Base-by-base conservation (phyloP, 2,797 vertebrate genomes). In the Sphenopsis melanotis region DNA sequence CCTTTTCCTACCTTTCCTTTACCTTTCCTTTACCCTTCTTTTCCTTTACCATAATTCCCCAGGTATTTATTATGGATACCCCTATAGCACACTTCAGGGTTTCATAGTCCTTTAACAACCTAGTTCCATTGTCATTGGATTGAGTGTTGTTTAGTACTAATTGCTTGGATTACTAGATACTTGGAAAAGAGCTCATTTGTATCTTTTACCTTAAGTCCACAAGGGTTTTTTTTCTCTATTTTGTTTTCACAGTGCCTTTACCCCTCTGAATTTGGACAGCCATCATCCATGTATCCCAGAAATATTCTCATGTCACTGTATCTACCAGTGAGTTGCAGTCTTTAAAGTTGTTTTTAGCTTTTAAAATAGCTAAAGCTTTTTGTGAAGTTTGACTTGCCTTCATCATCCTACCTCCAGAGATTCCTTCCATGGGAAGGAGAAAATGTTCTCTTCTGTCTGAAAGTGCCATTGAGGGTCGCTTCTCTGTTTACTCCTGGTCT, bases 201-300 rank as follows among this genome's bases (percentile, higher is more conserved):
- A 61, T 60, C 5, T 70, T 90, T 72, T 32, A 68, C 20, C n/a
- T 77, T 65, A 84, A 90, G 42, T 89, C 50, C 13, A 0, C 42
- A 55, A 27, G 42, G 30, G 2, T 11, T n/a, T 21, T 72, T 71
- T 78, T 65, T 34, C 44, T 77, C 30, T n/a, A 2, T 74, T 83
- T 88, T 93, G 46, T 91, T 91, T 89, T 87, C 27, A n/a, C 37
- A 77, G 39, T 80, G 64, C 46, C 22, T 77, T 94, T 92, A 18
- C 22, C 30, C 4, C 27, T 68, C 59, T 87, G 74, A 83, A 56
- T 77, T 70, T 82, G 86, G 64, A 37, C 63, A 41, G 37, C 59
- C 59, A 61, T 32, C 74, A 46, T 50, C 63, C 29, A 5, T 10
- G 32, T 64, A 24, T 57, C 39, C 56, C 49, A 86, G 74, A 93